A percentile compares a stretch with the other conserved stretches of the same genome.
Evolutionary conservation across 2,113 vertebrate genomes (phyloP).

Genomic region (Oreochromis aureus): DNA sequence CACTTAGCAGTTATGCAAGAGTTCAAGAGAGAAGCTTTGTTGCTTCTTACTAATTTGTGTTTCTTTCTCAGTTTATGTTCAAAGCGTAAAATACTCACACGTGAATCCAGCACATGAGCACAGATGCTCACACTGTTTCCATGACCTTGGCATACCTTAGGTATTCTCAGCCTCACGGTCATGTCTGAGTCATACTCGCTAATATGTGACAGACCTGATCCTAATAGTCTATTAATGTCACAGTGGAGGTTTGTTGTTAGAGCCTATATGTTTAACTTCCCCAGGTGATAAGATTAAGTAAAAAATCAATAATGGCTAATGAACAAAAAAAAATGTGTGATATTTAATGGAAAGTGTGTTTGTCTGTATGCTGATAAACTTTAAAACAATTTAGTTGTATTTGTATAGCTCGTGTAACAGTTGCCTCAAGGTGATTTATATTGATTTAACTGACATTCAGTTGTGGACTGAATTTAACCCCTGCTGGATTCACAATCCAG

Average conservation of each 20-base stretch:
- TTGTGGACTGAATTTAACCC: not conserved
- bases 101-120: not conserved
- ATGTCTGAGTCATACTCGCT: not conserved
- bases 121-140: not conserved
- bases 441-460: not conserved
- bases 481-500: not conserved
- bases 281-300: not conserved
- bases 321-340: not conserved
- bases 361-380: not conserved
- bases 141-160: slow-evolving; percentile 7
- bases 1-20: slow-evolving; percentile 10
- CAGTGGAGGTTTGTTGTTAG: not conserved
- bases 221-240: not conserved
- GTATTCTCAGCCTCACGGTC: not conserved
- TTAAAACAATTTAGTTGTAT: not conserved
- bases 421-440: not conserved
- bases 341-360: not conserved
- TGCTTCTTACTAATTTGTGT: slow-evolving; percentile 4
- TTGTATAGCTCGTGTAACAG: not conserved
- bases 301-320: not conserved
- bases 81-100: not conserved
- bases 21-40: not conserved
- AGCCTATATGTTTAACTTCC: not conserved
- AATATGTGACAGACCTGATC: not conserved
- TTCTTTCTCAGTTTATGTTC: not conserved